Percentiles rank a stretch among this genome's conserved stretches.
phyloP scores from a whole-genome alignment of 2,113 vertebrate species.

The Thalassoma bifasciatum region DNA sequence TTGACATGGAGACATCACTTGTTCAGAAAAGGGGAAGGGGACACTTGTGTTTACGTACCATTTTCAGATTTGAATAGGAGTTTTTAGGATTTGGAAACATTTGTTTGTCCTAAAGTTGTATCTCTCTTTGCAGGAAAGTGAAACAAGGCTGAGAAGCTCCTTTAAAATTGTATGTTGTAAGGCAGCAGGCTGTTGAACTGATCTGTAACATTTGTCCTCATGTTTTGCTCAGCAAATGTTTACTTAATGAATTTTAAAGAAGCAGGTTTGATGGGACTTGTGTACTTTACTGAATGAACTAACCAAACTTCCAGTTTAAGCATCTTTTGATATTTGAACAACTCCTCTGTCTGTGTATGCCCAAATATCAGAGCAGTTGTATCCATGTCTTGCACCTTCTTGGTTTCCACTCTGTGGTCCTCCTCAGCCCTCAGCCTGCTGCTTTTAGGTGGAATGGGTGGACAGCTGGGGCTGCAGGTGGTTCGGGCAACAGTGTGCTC shows the following conservation, averaged over 20 bases:
- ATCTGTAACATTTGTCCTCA: too few species aligned
- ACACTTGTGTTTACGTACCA: neutral
- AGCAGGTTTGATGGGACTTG: neutral
- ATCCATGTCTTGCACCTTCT: conserved; percentile 31
- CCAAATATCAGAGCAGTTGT: conserved; percentile 24
- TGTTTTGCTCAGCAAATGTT: too few species aligned
- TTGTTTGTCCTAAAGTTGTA: neutral
- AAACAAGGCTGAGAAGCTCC: neutral
- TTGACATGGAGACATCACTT: conserved; percentile 6
- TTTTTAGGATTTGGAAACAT: neutral
- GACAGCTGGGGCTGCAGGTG: conserved; percentile 7
- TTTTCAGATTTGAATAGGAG: neutral
- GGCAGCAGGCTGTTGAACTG: neutral
- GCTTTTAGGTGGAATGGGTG: conserved; percentile 22
- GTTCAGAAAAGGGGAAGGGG: conserved; percentile 19
- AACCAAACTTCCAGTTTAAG: neutral
- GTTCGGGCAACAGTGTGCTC: conserved; percentile 48
- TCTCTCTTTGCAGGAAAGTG: conserved; percentile 10
- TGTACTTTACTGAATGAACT: too few species aligned
- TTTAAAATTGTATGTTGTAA: neutral
- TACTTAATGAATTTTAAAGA: too few species aligned
- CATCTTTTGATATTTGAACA: neutral
- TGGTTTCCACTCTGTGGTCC: conserved; percentile 21
- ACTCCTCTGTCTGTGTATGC: neutral
- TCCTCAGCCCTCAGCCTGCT: conserved; percentile 25